Conservation (phyloP, 2,113 vertebrate genomes). For the Pristiophorus japonicus region DNA sequence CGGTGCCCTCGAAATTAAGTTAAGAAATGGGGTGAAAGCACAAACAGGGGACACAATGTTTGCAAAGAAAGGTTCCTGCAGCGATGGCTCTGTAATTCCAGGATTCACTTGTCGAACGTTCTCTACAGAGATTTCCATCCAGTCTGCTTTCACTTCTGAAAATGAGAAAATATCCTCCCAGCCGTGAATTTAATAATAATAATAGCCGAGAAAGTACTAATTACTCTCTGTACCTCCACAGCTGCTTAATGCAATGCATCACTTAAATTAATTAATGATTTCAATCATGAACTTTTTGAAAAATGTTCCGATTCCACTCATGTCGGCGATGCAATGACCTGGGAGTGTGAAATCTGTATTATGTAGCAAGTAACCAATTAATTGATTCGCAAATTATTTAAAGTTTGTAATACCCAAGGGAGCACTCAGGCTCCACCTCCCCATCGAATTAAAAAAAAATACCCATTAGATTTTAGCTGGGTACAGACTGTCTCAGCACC, state of each 20-base stretch:
- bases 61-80: too few relatives aligned
- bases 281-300: conserved; percentile 91
- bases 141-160: conserved; percentile 12
- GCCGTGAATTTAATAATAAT: conserved; percentile 45
- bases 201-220: conserved; percentile 60
- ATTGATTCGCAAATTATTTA: conserved; percentile 98
- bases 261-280: conserved; percentile 96
- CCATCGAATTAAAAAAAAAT: too few relatives aligned
- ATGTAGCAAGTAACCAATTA: conserved; percentile 84
- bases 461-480: conserved; percentile 7
- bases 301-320: conserved; percentile 89
- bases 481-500: conserved; percentile 39
- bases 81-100: not conserved
- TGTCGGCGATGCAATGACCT: conserved; percentile 80
- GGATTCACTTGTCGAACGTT: not conserved
- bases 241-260: conserved; percentile 83
- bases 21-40: not conserved
- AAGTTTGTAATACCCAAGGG: conserved; percentile 85
- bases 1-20: not conserved
- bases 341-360: conserved; percentile 83
- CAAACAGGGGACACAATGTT: not conserved
- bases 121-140: not conserved
- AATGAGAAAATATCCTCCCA: conserved; percentile 16
- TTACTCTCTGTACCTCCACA: conserved; percentile 79
- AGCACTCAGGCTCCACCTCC: conserved; percentile 71